These are phyloP conservation scores for Drosophila bipectinata DNA, from an alignment of 1,140 invertebrate species.

Conservation along the genomic window DNA sequence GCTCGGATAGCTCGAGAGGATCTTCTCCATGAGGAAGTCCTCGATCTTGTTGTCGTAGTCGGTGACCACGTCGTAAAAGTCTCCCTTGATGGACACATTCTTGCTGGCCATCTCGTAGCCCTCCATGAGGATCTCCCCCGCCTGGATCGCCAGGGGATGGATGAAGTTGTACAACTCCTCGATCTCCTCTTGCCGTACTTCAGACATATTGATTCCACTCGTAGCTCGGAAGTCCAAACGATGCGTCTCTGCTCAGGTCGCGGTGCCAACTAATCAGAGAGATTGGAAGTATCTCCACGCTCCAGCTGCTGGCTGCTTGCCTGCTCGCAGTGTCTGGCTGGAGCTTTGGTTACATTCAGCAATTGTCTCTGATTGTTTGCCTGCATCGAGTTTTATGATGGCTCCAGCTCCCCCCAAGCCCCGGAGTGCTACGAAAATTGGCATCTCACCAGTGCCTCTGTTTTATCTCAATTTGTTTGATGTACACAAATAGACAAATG, in stretches of 20 bases:
- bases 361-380: slow-evolving; percentile 45
- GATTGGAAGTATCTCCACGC: slow-evolving; percentile 19
- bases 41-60: slow-evolving; percentile 93
- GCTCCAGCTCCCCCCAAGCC: not conserved
- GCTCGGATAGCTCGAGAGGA: slow-evolving; percentile 88
- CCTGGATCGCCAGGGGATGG: slow-evolving; percentile 79
- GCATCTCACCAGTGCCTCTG: slow-evolving; percentile 26
- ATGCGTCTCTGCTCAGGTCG: slow-evolving; percentile 32
- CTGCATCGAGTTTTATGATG: slow-evolving; percentile 32
- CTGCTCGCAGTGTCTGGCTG: not conserved
- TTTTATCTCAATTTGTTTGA: slow-evolving; percentile 55
- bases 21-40: slow-evolving; percentile 88
- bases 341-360: slow-evolving; percentile 39
- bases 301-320: not conserved
- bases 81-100: slow-evolving; percentile 86
- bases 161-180: slow-evolving; percentile 86
- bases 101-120: slow-evolving; percentile 84
- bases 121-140: slow-evolving; percentile 82
- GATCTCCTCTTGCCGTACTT: slow-evolving; percentile 77
- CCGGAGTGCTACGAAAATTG: slow-evolving; percentile 28
- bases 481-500: slow-evolving; percentile 35
- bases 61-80: slow-evolving; percentile 92
- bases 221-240: slow-evolving; percentile 11
- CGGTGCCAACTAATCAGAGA: slow-evolving; percentile 52
- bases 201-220: slow-evolving; percentile 46